Evolutionary conservation across 2,888 invertebrate species (phyloP).

Genomic region (Agrypnus murinus): DNA sequence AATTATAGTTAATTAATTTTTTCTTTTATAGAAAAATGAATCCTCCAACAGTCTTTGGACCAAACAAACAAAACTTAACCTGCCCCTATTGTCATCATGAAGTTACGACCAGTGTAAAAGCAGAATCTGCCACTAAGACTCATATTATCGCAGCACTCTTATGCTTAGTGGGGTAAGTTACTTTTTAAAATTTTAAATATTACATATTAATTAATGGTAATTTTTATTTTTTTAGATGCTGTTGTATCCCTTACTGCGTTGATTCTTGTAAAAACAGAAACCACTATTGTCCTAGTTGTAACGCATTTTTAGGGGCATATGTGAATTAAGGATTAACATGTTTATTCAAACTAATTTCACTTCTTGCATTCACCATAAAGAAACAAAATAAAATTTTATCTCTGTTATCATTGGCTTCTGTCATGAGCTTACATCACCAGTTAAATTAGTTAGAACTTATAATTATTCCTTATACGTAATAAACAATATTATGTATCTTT

Average conservation of each 20-base stretch:
- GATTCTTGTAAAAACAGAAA: conserved; percentile 70
- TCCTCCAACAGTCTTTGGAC: conserved; percentile 62
- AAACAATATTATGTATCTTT: background rate
- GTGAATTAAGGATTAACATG: conserved; percentile 52
- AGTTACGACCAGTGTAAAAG: conserved; percentile 68
- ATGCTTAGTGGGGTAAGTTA: conserved; percentile 70
- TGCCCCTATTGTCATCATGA: conserved; percentile 72
- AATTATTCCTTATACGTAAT: background rate
- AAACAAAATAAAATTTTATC: too few relatives aligned
- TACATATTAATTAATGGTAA: background rate
- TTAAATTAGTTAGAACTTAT: too few relatives aligned
- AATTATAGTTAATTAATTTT: too few relatives aligned
- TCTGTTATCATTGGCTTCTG: too few relatives aligned
- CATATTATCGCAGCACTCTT: conserved; percentile 71
- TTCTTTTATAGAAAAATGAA: conserved; percentile 35
- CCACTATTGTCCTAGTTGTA: conserved; percentile 72
- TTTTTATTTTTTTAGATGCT: conserved; percentile 61
- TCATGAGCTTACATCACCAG: too few relatives aligned
- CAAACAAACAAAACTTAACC: conserved; percentile 66
- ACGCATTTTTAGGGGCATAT: conserved; percentile 68
- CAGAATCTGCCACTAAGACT: conserved; percentile 70
- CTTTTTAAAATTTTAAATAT: too few relatives aligned
- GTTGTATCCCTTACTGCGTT: conserved; percentile 71
- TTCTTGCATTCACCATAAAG: too few relatives aligned
- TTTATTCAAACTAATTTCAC: background rate